Evolutionary conservation across 2,113 vertebrate species (phyloP).

Genomic region (Callionymus lyra): DNA sequence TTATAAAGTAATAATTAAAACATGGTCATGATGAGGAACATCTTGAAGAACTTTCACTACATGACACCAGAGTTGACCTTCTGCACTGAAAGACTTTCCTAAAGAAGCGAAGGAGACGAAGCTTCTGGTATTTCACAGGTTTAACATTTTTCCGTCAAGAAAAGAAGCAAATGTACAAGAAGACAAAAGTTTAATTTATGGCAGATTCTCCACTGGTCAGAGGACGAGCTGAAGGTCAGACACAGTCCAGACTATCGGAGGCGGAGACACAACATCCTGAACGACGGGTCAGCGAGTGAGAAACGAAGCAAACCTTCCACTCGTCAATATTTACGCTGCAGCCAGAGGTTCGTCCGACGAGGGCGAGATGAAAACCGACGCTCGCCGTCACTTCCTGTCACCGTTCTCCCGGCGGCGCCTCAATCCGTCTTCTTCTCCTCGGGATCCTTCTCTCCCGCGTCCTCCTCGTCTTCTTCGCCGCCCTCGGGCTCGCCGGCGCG

Average conservation of each 20-base stretch:
- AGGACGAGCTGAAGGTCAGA: slow-evolving; percentile 9
- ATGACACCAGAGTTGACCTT: no score
- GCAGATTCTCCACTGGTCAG: slow-evolving; percentile 36
- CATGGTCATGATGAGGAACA: no score
- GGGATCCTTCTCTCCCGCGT: slow-evolving; percentile 58
- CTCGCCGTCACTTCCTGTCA: slow-evolving; percentile 39
- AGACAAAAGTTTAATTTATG: slow-evolving; percentile 32
- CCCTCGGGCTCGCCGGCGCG: not conserved
- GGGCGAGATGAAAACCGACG: slow-evolving; percentile 50
- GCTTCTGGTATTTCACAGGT: no score
- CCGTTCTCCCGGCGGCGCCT: slow-evolving; percentile 28
- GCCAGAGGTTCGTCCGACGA: slow-evolving; percentile 22
- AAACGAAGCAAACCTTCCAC: not conserved
- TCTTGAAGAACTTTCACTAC: no score
- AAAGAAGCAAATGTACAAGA: no score
- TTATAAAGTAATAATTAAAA: no score
- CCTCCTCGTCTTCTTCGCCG: slow-evolving; percentile 18
- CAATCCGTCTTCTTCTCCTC: slow-evolving; percentile 71
- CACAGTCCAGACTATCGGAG: not conserved
- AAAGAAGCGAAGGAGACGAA: no score
- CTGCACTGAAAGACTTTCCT: no score
- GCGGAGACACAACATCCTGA: slow-evolving; percentile 10
- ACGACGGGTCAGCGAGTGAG: slow-evolving; percentile 1
- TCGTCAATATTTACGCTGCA: slow-evolving; percentile 5
- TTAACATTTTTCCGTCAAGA: slow-evolving; percentile 17